These are phyloP conservation scores for Sebastes minor DNA, from an alignment of 2,797 vertebrate genomes.

Conservation along the genomic window DNA sequence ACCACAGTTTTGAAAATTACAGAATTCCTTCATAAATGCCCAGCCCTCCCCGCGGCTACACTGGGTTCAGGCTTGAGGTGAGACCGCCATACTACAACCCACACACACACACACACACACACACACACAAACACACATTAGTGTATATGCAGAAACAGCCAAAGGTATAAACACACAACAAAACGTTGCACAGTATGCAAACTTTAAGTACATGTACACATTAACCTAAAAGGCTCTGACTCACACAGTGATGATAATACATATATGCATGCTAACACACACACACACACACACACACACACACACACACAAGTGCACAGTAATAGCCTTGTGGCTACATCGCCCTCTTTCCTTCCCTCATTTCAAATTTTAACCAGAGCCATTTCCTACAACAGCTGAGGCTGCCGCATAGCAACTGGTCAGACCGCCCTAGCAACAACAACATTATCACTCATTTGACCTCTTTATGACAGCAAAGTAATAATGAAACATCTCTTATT, in stretches of 20 bases:
- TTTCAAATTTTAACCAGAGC: constrained; percentile 41
- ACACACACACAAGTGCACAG: neutral
- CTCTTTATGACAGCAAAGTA: constrained; percentile 22
- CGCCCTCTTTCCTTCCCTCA: constrained; percentile 11
- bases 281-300: neutral
- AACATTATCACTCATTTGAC: constrained; percentile 41
- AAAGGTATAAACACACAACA: neutral
- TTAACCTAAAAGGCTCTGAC: neutral
- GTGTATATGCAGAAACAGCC: neutral
- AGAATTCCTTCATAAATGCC: constrained; percentile 82
- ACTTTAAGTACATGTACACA: neutral
- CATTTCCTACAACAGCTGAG: constrained; percentile 57
- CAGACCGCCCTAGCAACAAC: constrained; percentile 52
- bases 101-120: constrained; percentile 4
- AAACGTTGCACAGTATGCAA: neutral
- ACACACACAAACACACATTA: neutral
- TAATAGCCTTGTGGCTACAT: constrained; percentile 36
- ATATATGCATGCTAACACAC: neutral
- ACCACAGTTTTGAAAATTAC: constrained; percentile 83
- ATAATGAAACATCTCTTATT: constrained; percentile 17
- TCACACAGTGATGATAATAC: neutral
- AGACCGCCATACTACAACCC: constrained; percentile 53
- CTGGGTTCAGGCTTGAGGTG: constrained; percentile 72
- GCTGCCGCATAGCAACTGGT: constrained; percentile 55
- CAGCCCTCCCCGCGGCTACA: constrained; percentile 57